Conservation (phyloP, 1,140 invertebrate species). For the Hypothenemus hampei region DNA sequence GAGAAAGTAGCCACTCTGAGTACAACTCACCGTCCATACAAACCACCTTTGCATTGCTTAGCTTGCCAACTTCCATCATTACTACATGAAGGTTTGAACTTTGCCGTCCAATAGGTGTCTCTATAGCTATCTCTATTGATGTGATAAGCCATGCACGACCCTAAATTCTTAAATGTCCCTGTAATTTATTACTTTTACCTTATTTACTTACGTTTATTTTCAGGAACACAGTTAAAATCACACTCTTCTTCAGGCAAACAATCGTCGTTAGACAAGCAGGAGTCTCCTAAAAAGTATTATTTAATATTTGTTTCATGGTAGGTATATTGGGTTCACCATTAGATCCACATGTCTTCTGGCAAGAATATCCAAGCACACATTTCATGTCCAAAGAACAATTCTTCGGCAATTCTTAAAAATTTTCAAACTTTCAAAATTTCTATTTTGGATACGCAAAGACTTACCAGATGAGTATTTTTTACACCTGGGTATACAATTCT, state of each 20-base stretch:
- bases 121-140: slow-evolving; percentile 11
- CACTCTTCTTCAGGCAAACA: neutral
- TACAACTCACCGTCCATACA: slow-evolving; percentile 46
- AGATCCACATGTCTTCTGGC: slow-evolving; percentile 6
- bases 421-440: no score
- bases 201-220: neutral
- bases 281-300: no score
- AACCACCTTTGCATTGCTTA: slow-evolving; percentile 55
- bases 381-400: neutral
- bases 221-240: slow-evolving; percentile 1
- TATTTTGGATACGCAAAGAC: no score
- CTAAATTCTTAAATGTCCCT: neutral
- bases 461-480: neutral
- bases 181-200: neutral
- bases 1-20: slow-evolving; percentile 26
- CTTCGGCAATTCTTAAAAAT: neutral
- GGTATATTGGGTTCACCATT: neutral
- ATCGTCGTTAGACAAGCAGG: neutral
- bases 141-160: slow-evolving; percentile 23
- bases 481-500: neutral
- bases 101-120: slow-evolving; percentile 11
- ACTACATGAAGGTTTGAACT: slow-evolving; percentile 48
- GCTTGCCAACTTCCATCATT: slow-evolving; percentile 50
- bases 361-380: slow-evolving; percentile 13
- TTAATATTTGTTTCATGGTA: neutral